phyloP scores from a whole-genome alignment of 2,888 invertebrate genomes.

The Nematopogon swammerdamellus region DNA sequence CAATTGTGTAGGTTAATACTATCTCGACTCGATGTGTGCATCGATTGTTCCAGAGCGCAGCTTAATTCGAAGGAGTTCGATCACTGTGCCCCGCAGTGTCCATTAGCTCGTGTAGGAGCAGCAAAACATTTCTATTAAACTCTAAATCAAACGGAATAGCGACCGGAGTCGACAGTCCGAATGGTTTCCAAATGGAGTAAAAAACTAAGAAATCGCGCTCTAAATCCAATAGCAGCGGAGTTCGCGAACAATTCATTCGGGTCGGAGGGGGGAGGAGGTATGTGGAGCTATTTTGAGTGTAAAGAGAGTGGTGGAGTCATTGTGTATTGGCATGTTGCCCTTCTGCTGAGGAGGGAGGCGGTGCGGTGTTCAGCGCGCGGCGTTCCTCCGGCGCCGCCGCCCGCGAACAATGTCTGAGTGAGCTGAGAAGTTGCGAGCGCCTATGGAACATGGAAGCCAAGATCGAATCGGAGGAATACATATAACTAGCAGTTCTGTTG shows the following conservation, averaged over 20 bases:
- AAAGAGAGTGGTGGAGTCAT: not conserved
- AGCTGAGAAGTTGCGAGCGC: too few relatives aligned
- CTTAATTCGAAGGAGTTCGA: too few relatives aligned
- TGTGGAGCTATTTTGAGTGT: not conserved
- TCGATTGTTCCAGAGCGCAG: too few relatives aligned
- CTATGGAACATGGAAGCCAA: too few relatives aligned
- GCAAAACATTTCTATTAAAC: conserved; percentile 15
- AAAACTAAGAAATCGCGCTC: not conserved
- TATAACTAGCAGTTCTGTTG: too few relatives aligned
- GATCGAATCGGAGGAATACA: not conserved
- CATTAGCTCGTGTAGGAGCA: not conserved
- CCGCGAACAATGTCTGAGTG: too few relatives aligned
- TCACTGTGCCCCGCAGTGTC: too few relatives aligned
- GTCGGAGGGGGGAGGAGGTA: not conserved
- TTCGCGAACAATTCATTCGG: not conserved
- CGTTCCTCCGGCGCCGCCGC: too few relatives aligned
- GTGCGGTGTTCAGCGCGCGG: not conserved
- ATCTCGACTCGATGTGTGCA: too few relatives aligned
- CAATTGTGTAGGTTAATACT: too few relatives aligned
- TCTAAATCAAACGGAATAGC: conserved; percentile 14
- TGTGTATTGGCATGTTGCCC: not conserved
- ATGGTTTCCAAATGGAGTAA: not conserved
- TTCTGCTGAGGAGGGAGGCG: not conserved
- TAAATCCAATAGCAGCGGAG: not conserved
- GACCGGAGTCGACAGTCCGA: not conserved